phyloP scores from a whole-genome alignment of 2,888 invertebrate species.

The Drosophila pegasa region DNA sequence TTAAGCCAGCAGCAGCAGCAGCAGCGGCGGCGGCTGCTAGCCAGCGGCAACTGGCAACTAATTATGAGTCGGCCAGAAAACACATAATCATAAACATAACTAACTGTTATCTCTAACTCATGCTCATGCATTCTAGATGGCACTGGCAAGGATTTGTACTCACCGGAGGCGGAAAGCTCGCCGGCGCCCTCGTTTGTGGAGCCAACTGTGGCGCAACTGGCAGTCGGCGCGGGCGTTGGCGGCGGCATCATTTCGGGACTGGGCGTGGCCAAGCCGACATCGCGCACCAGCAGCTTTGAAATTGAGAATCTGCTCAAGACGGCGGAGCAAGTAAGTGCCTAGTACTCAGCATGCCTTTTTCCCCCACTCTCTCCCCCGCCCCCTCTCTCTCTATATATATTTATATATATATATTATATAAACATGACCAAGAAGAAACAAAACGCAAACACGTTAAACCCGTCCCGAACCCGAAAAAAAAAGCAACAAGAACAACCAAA shows the following conservation, averaged over 20 bases:
- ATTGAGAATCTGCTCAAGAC: constrained; percentile 96
- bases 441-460: constrained; percentile 72
- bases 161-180: constrained; percentile 88
- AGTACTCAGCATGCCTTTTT: constrained; percentile 22
- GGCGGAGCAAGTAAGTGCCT: constrained; percentile 86
- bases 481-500: background rate
- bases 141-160: constrained; percentile 91
- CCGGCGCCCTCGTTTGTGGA: constrained; percentile 86
- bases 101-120: constrained; percentile 53
- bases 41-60: constrained; percentile 53
- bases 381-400: constrained; percentile 1
- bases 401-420: constrained; percentile 30
- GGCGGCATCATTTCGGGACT: constrained; percentile 47
- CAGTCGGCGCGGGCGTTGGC: constrained; percentile 56
- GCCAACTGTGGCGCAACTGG: constrained; percentile 72
- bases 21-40: constrained; percentile 8
- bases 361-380: constrained; percentile 1
- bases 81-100: constrained; percentile 61
- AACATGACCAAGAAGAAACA: constrained; percentile 63
- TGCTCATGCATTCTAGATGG: constrained; percentile 71
- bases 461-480: constrained; percentile 25
- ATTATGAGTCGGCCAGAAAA: constrained; percentile 53
- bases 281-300: constrained; percentile 96
- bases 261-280: constrained; percentile 87
- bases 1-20: constrained; percentile 15